Base-by-base conservation (phyloP, 2,888 invertebrate genomes). In the Selenia dentaria region DNA sequence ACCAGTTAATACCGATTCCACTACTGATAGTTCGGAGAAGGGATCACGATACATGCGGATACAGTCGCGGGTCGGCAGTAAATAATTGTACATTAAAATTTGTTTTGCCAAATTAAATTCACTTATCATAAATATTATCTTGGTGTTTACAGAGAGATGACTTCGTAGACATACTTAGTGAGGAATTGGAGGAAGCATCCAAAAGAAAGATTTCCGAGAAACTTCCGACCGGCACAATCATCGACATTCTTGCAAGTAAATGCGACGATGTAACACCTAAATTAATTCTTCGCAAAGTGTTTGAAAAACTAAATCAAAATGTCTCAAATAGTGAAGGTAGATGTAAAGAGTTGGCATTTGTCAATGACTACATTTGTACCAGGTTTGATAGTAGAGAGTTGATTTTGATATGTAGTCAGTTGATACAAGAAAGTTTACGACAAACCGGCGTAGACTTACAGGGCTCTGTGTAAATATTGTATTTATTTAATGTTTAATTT, bases 141-240 rank as follows among this genome's bases (percentile, higher is more conserved):
- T n/a, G n/a, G n/a, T n/a, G n/a, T n/a, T 83, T 81, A 11, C 78
- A 89, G 88, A 73, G 72, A 64, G 51, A 65, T 10, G 84, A 88
- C 59, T 86, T 83, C 33, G 43, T 81, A 4, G 60, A 64, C 14
- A 62, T 64, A 27, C 64, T 87, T n/a, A 33, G 62, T 16, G 56
- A 65, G 16, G 59, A 68, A 39, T 55, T 86, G 39, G 67, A 74
- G 33, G 61, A 66, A 14, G 26, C 59, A 9, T 67, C 69, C 0
- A 74, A 79, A 40, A 57, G 59, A 38, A 60, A 57, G 24, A 62
- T 85, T n/a, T 64, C 70, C 2, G 70, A 75, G 5, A 71, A 54
- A 20, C 47, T 86, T 31, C 57, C 81, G 1, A 51, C 69, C 1
- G 51, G 57, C 28, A 43, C 56, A 12, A 35, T 71, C 2, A 62